Percentiles rank a stretch among this genome's conserved stretches.
phyloP scores from a whole-genome alignment of 1,140 invertebrate species.

The Stegodyphus dumicola region DNA sequence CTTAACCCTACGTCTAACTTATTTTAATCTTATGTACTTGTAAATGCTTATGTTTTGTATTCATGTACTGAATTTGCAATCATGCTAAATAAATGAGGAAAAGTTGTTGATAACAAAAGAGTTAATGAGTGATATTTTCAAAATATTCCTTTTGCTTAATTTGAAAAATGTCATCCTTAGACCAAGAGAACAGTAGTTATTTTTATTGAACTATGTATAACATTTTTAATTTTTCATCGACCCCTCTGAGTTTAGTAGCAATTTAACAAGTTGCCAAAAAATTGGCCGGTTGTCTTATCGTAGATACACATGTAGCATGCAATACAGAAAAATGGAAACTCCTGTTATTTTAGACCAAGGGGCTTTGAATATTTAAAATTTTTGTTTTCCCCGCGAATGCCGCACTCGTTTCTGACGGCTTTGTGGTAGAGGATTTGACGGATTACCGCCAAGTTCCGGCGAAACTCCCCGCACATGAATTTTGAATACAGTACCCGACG shows the following conservation, averaged over 20 bases:
- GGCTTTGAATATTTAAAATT: conserved; percentile 57
- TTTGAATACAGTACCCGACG: conserved; percentile 12
- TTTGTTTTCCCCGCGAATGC: conserved; percentile 31
- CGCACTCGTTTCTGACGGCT: conserved; percentile 29
- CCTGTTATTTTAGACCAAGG: conserved; percentile 4
- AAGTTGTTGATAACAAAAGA: too few species aligned
- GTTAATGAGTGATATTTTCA: too few species aligned
- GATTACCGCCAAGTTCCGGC: conserved; percentile 40
- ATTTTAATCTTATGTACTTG: too few species aligned
- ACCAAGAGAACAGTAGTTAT: too few species aligned
- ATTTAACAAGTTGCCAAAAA: conserved; percentile 33
- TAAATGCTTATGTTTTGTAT: too few species aligned
- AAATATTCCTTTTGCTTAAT: too few species aligned
- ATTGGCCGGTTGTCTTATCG: conserved; percentile 1
- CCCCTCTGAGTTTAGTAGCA: conserved; percentile 8
- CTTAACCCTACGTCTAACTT: too few species aligned
- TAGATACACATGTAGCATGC: background rate
- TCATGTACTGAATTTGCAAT: too few species aligned
- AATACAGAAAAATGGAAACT: conserved; percentile 34
- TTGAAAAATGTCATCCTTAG: too few species aligned
- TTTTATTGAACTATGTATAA: too few species aligned
- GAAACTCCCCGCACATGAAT: conserved; percentile 43
- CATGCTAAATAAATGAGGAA: too few species aligned
- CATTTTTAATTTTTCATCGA: conserved; percentile 16
- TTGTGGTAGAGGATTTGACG: conserved; percentile 35